A percentile compares a stretch with the other conserved stretches of the same genome.
These are phyloP conservation scores for Autographa gamma DNA, from an alignment of 2,888 invertebrate genomes.

Conservation along the genomic window DNA sequence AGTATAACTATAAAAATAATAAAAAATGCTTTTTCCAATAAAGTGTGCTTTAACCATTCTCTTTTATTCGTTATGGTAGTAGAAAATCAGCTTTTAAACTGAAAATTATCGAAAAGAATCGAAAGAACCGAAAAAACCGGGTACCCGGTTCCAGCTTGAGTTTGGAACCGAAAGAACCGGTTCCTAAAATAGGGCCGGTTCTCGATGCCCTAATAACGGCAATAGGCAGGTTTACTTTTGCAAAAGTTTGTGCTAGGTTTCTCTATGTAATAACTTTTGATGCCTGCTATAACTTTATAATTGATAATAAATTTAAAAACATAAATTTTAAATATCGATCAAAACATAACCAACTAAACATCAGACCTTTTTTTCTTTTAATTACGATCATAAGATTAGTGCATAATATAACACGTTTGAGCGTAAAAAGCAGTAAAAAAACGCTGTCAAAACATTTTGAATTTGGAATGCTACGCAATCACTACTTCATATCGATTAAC, in stretches of 20 bases:
- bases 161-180: too few species aligned
- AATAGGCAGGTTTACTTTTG: too few species aligned
- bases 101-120: too few species aligned
- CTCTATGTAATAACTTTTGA: not conserved
- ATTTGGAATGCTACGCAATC: constrained; percentile 21
- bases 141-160: too few species aligned
- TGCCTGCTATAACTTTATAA: not conserved
- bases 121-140: too few species aligned
- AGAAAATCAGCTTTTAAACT: too few species aligned
- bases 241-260: not conserved
- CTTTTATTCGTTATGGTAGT: too few species aligned
- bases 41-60: too few species aligned
- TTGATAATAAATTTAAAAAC: not conserved
- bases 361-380: not conserved
- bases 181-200: too few species aligned
- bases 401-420: not conserved
- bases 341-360: not conserved
- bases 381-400: not conserved
- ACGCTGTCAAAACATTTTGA: not conserved
- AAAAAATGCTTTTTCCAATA: too few species aligned
- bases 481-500: constrained; percentile 57
- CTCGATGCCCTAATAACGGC: too few species aligned
- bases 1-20: too few species aligned
- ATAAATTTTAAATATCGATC: not conserved
- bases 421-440: not conserved